Percentiles rank a stretch among this genome's conserved stretches.
Evolutionary conservation across 2,113 vertebrate genomes (phyloP).

Genomic region (Engraulis encrasicolus): DNA sequence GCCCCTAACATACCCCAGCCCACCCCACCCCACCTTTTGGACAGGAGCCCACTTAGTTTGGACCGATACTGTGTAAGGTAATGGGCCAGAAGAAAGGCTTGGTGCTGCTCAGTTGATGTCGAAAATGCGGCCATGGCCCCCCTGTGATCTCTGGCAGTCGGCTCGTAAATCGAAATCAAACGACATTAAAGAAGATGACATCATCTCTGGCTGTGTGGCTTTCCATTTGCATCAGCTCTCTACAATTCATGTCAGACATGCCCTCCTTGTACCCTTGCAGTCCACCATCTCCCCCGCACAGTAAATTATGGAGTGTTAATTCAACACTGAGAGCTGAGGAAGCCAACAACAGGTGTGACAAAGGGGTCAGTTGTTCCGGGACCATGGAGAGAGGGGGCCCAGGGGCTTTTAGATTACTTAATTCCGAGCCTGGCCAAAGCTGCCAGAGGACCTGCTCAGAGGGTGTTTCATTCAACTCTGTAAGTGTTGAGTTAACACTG

Average conservation of each 20-base stretch:
- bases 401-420: too few species aligned
- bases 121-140: not conserved
- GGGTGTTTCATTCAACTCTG: too few species aligned
- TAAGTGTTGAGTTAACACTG: too few species aligned
- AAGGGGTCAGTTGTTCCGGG: too few species aligned
- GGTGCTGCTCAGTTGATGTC: not conserved
- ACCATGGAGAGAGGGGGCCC: too few species aligned
- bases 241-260: slow-evolving; percentile 37
- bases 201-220: not conserved
- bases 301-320: too few species aligned
- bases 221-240: slow-evolving; percentile 39
- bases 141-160: slow-evolving; percentile 14
- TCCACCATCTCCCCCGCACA: slow-evolving; percentile 1
- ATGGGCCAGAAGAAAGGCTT: not conserved
- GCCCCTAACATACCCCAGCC: too few species aligned
- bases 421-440: too few species aligned
- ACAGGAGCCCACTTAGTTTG: not conserved
- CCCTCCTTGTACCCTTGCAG: slow-evolving; percentile 7
- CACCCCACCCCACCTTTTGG: not conserved
- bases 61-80: too few species aligned
- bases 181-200: slow-evolving; percentile 35
- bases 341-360: too few species aligned
- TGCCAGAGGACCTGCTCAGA: too few species aligned
- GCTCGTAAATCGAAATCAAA: slow-evolving; percentile 32
- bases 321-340: too few species aligned